phyloP scores from a whole-genome alignment of 2,888 invertebrate genomes.

The Drosophila algonquin region DNA sequence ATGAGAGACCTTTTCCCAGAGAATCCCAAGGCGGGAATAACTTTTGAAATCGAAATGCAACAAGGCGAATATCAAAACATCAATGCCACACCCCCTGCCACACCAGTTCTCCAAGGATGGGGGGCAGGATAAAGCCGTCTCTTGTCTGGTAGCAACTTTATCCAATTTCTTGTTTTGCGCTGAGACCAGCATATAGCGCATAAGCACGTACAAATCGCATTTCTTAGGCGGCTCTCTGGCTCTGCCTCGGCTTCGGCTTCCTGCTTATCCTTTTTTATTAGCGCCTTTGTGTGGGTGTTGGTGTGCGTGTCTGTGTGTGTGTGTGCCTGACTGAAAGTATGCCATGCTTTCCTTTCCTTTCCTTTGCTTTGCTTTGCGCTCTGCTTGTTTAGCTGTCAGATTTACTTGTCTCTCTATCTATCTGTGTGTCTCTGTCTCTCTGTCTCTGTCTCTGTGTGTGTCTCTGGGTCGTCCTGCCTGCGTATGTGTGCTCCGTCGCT shows the following conservation, averaged over 20 bases:
- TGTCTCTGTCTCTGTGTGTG: constrained; percentile 2
- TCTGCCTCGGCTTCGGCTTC: constrained; percentile 13
- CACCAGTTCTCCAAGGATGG: not conserved
- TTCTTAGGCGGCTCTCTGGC: constrained; percentile 69
- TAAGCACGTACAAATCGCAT: constrained; percentile 84
- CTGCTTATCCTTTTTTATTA: constrained; percentile 74
- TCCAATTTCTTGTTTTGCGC: constrained; percentile 67
- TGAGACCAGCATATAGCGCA: constrained; percentile 72
- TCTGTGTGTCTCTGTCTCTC: not conserved
- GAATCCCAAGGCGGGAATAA: not conserved
- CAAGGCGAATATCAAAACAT: constrained; percentile 69
- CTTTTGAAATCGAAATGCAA: constrained; percentile 47
- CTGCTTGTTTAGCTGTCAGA: constrained; percentile 75
- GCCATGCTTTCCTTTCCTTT: too few species aligned
- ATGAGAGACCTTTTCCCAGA: not conserved
- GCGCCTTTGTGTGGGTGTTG: constrained; percentile 32
- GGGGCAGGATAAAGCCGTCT: not conserved
- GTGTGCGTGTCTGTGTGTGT: constrained; percentile 38
- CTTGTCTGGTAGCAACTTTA: constrained; percentile 56
- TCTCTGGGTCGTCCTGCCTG: constrained; percentile 16
- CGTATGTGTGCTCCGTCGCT: constrained; percentile 46
- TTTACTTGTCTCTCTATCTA: constrained; percentile 64
- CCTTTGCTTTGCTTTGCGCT: constrained; percentile 45
- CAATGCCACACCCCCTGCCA: not conserved
- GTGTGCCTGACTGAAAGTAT: constrained; percentile 19